Conservation (phyloP, 2,113 vertebrate genomes). For the Zosterops borbonicus region DNA sequence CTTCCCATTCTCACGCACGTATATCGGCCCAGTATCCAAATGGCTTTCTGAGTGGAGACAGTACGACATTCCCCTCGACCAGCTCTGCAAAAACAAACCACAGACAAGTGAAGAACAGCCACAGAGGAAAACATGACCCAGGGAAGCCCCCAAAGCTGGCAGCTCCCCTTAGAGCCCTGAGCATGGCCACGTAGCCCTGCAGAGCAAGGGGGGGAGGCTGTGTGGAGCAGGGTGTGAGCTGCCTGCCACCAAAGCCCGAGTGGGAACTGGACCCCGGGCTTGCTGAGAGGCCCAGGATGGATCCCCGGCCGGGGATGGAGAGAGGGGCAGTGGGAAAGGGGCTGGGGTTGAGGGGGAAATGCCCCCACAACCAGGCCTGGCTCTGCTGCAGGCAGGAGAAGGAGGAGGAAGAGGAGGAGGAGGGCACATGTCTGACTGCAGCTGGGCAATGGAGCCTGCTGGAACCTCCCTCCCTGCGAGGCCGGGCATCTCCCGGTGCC, state of each 20-base stretch:
- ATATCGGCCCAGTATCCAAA: slow-evolving; percentile 78
- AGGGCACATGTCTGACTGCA: slow-evolving; percentile 28
- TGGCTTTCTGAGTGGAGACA: slow-evolving; percentile 66
- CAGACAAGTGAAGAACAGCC: neutral
- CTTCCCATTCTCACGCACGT: slow-evolving; percentile 86
- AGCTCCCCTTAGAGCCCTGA: neutral
- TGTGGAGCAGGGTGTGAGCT: neutral
- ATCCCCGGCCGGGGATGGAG: neutral
- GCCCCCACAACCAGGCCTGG: neutral
- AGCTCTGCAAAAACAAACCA: slow-evolving; percentile 2
- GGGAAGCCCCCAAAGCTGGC: neutral
- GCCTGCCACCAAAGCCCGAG: neutral
- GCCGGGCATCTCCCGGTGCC: neutral
- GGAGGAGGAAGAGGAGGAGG: neutral
- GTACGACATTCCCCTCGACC: slow-evolving; percentile 72
- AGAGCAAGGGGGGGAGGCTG: neutral
- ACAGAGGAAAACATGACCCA: neutral
- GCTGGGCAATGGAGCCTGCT: neutral
- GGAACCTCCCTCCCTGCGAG: neutral
- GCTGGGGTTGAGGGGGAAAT: neutral
- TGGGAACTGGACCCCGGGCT: neutral
- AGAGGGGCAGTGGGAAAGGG: fast-evolving
- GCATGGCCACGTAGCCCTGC: neutral
- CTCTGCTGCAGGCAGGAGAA: neutral
- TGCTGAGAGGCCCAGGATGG: neutral